Conservation (phyloP, 2,888 invertebrate genomes). For the Dryococelus australis region DNA sequence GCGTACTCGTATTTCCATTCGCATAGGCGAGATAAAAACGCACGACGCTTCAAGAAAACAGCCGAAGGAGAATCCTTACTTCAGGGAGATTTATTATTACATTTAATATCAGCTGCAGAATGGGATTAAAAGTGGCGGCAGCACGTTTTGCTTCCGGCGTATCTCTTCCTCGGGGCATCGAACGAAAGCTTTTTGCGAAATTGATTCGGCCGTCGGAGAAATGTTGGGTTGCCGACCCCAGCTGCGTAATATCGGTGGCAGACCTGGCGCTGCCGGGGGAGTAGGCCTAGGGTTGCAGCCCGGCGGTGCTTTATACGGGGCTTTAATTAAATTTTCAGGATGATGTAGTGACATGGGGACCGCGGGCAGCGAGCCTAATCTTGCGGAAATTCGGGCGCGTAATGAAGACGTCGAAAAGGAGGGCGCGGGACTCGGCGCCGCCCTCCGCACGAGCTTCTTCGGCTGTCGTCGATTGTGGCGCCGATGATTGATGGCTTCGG, state of each 20-base stretch:
- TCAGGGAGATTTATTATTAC: too few relatives aligned
- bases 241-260: background rate
- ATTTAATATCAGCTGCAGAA: too few relatives aligned
- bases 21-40: too few relatives aligned
- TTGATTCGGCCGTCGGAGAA: background rate
- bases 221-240: background rate
- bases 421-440: background rate
- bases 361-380: background rate
- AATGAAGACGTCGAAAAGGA: background rate
- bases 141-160: background rate
- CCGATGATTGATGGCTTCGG: background rate
- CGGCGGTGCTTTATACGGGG: background rate
- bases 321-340: conserved; percentile 3
- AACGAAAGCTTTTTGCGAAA: background rate
- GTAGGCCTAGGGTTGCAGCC: background rate
- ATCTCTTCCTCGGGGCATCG: background rate
- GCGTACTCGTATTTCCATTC: too few relatives aligned
- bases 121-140: too few relatives aligned
- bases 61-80: too few relatives aligned
- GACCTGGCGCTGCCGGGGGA: background rate
- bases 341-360: background rate
- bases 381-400: background rate
- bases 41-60: too few relatives aligned
- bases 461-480: background rate
- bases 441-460: background rate